Base-by-base conservation (phyloP, 2,888 invertebrate species). In the Anaspis maculata region DNA sequence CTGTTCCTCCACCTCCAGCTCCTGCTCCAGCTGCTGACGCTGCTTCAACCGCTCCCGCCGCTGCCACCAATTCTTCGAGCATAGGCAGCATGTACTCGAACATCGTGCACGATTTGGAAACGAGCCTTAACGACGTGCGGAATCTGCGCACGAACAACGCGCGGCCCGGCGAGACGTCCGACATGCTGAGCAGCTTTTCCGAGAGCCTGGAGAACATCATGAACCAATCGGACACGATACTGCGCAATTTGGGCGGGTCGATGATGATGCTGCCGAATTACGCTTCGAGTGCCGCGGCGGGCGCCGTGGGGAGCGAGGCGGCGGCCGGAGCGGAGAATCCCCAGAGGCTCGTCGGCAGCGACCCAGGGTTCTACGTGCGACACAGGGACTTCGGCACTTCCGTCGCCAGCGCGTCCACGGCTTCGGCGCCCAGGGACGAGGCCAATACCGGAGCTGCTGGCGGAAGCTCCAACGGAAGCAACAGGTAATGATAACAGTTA, bases 21-120 rank as follows among this genome's bases (percentile, higher is more conserved):
- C 15, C 30, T 6, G 13, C 15, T 4, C n/a, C n/a, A n/a, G n/a
- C n/a, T n/a, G n/a, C n/a, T n/a, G n/a, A n/a, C n/a, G n/a, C n/a
- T n/a, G n/a, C n/a, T n/a, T n/a, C 19, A 6, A 19, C 19, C 19
- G 5, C 19, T 9, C 5, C 6, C 19, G 9, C 19, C 9, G 19
- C 6, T 9, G 19, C 19, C 9, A 5, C 19, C 19, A 9, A 19
- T 19, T 5, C 5, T 9, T 5, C 19, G 25, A 3, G 25, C 10
- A 3, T 64, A 28, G 55, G 58, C 6, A 54, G 52, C 33, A 61
- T 62, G 57, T 64, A 64, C 36, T 57, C 61, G 7, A 62, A 61
- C 33, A 64, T 66, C 11, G 55, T 64, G 6, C 60, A 59, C 28
- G 62, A 64, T 41, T 39, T 66, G 12, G 63, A 66, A 38, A 56